Evolutionary conservation across 2,888 invertebrate genomes (phyloP), one percentile per base, ranked within the genome.

Genomic region (Thereva unica): DNA sequence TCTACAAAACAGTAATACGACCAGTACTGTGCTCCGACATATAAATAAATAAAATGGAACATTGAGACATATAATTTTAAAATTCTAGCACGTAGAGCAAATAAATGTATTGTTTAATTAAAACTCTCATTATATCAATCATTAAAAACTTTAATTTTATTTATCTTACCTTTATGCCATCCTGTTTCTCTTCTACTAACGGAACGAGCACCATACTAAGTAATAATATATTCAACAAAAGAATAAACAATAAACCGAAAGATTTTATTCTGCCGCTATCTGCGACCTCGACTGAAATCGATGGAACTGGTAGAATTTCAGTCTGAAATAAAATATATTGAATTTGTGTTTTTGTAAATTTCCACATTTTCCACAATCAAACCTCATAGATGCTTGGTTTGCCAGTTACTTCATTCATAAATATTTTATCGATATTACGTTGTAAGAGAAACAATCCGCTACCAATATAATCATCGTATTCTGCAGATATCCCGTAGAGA

Each of bases 101-200:
- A 23, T 23, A 23, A 23, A 23, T 23, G 2, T 23, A 23, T n/a
- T n/a, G n/a, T 57, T 40, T 38, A 49, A 75, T 73, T 4, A 80
- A 74, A 68, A 34, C n/a, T 54, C 1, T 54, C 4, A 49, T n/a
- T 49, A 5, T 52, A 4, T n/a, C 12, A 23, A 7, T 52, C 23
- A 7, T 8, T 42, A 5, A 9, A 10, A 5, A 42, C 35, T 41
- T 56, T 61, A 47, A 35, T 23, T 44, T 53, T n/a, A 69, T 23
- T 23, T 23, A 23, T 23, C 69, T 72, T 76, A 85, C 85, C 78
- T 85, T 86, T 41, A 85, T 82, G 49, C 87, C 87, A 63, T 84
- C 82, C 70, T 83, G 80, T 73, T 86, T 86, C 74, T 87, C 87
- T 74, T 85, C 85, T 1, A 86, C 85, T 50, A 85, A 79, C 56